These are phyloP conservation scores for Matsumurasca onukii DNA, from an alignment of 1,140 invertebrate species.

Conservation along the genomic window DNA sequence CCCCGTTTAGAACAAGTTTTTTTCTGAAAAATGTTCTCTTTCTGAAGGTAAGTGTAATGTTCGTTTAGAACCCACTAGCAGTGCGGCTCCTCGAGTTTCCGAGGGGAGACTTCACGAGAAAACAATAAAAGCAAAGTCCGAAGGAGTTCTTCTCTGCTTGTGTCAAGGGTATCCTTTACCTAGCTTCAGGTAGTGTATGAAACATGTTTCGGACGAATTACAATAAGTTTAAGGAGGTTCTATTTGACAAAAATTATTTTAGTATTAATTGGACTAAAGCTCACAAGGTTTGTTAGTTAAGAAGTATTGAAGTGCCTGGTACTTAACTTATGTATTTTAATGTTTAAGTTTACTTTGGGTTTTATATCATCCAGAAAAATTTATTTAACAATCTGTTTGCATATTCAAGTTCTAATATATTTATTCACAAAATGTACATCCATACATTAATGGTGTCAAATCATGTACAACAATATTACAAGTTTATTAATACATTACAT, in stretches of 20 bases:
- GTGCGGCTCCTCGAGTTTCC: conserved; percentile 62
- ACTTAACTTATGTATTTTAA: no score
- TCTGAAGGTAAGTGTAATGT: conserved; percentile 11
- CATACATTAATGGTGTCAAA: no score
- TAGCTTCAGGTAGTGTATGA: conserved; percentile 61
- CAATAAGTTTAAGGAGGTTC: conserved; percentile 20
- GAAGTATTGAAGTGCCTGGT: no score
- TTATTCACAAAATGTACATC: no score
- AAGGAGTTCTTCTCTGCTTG: conserved; percentile 58
- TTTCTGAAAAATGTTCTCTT: not conserved
- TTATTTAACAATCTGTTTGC: no score
- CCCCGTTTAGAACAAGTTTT: not conserved
- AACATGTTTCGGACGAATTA: conserved; percentile 13
- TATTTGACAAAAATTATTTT: not conserved
- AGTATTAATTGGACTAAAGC: no score
- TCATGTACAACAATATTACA: no score
- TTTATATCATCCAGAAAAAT: no score
- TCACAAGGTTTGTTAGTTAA: no score
- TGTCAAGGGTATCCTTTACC: conserved; percentile 64
- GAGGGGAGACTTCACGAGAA: conserved; percentile 57
- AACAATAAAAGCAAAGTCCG: conserved; percentile 46
- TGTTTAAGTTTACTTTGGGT: no score
- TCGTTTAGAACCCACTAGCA: conserved; percentile 62
- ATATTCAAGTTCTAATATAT: no score
- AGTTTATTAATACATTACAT: no score